Evolutionary conservation across 2,888 invertebrate species (phyloP).

Genomic region (Ectemnius cavifrons): DNA sequence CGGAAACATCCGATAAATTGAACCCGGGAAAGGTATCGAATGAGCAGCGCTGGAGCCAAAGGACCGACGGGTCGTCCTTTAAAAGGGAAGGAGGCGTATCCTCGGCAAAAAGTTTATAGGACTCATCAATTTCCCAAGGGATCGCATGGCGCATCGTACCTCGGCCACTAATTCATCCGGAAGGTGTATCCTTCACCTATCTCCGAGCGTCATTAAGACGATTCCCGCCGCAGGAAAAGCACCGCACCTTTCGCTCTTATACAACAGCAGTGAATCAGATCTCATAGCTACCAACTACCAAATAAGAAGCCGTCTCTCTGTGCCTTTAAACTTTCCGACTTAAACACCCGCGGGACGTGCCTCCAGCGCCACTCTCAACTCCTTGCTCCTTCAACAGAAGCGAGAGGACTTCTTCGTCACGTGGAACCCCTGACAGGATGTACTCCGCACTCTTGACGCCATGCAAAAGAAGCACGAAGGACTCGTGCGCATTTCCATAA

Average conservation of each 20-base stretch:
- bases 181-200: conserved; percentile 9
- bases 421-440: too few relatives aligned
- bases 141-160: conserved; percentile 28
- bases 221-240: conserved; percentile 6
- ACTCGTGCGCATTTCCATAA: too few relatives aligned
- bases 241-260: too few relatives aligned
- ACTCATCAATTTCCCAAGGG: conserved; percentile 48
- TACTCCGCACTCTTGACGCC: too few relatives aligned
- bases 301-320: background rate
- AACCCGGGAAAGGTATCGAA: too few relatives aligned
- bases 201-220: conserved; percentile 14
- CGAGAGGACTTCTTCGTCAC: too few relatives aligned
- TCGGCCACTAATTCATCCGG: conserved; percentile 25
- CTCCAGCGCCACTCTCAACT: too few relatives aligned
- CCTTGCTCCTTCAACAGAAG: too few relatives aligned
- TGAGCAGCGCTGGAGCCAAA: background rate
- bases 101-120: conserved; percentile 44
- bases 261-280: background rate
- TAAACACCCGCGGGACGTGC: too few relatives aligned
- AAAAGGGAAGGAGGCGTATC: conserved; percentile 37
- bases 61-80: conserved; percentile 8
- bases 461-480: too few relatives aligned
- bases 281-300: background rate
- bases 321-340: too few relatives aligned
- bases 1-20: too few relatives aligned